A percentile compares a stretch with the other conserved stretches of the same genome.
phyloP scores from a whole-genome alignment of 2,797 vertebrate species.

The Phrynocephalus forsythii region DNA sequence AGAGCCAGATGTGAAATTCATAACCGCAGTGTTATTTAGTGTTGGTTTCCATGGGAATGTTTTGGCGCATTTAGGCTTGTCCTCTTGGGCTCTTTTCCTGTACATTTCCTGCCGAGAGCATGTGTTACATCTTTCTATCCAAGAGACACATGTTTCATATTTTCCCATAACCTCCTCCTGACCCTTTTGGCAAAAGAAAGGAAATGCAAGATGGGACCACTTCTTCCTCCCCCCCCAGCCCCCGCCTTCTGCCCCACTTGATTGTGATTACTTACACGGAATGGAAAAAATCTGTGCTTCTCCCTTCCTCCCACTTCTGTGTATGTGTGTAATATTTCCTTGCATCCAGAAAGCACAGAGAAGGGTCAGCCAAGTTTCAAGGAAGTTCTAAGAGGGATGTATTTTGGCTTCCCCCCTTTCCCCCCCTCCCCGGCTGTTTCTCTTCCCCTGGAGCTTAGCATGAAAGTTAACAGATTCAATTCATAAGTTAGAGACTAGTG shows the following conservation, averaged over 20 bases:
- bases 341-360: background rate
- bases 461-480: background rate
- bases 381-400: background rate
- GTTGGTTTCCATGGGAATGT: slow-evolving; percentile 27
- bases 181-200: slow-evolving; percentile 31
- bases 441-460: background rate
- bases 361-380: slow-evolving; percentile 23
- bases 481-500: too few relatives aligned
- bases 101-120: slow-evolving; percentile 32
- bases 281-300: background rate
- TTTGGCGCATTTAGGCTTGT: background rate
- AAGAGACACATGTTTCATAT: slow-evolving; percentile 51
- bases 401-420: background rate
- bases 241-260: background rate
- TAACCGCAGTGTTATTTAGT: slow-evolving; percentile 7
- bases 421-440: background rate
- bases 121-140: slow-evolving; percentile 43
- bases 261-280: slow-evolving; percentile 20
- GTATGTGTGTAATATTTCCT: background rate
- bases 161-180: slow-evolving; percentile 46
- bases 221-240: too few relatives aligned
- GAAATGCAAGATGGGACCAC: slow-evolving; percentile 10
- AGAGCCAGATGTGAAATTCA: slow-evolving; percentile 25
- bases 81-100: slow-evolving; percentile 21
- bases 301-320: background rate